These are phyloP conservation scores for Halcyon smyrnensis DNA, from an alignment of 2,797 vertebrate species.

Conservation along the genomic window DNA sequence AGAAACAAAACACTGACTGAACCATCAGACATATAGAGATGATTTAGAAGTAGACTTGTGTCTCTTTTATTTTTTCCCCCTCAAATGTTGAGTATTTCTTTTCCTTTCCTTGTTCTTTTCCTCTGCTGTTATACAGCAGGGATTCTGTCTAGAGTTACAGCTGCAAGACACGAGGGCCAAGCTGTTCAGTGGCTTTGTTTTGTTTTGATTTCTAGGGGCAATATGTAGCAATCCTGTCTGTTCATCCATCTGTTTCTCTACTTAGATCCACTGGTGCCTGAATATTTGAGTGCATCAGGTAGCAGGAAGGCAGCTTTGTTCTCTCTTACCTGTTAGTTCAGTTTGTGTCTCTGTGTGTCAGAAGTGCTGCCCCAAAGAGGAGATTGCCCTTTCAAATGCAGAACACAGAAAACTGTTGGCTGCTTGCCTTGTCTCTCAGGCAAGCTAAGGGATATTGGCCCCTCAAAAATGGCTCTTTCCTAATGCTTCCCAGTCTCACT, in stretches of 20 bases:
- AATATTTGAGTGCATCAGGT: neutral
- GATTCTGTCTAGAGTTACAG: constrained; percentile 41
- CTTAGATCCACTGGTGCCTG: neutral
- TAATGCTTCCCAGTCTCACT: neutral
- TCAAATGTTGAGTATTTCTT: neutral
- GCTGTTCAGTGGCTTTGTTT: constrained; percentile 10
- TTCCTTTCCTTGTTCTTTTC: neutral
- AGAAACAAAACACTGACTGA: neutral
- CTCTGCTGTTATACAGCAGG: neutral
- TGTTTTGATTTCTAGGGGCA: constrained; percentile 29
- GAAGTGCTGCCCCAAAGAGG: neutral
- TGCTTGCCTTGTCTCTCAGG: neutral
- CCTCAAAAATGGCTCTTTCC: neutral
- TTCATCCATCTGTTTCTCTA: neutral
- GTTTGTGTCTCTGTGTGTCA: neutral
- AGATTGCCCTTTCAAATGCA: neutral
- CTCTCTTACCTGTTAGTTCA: neutral
- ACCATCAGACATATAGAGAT: neutral
- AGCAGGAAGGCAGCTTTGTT: neutral
- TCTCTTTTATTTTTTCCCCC: neutral
- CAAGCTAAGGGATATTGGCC: neutral
- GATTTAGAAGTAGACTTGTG: neutral
- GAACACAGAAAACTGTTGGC: neutral
- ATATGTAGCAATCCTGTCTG: neutral
- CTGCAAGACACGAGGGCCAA: constrained; percentile 30